Conservation (phyloP, 2,797 vertebrate genomes). For the Coregonus suidteri region DNA sequence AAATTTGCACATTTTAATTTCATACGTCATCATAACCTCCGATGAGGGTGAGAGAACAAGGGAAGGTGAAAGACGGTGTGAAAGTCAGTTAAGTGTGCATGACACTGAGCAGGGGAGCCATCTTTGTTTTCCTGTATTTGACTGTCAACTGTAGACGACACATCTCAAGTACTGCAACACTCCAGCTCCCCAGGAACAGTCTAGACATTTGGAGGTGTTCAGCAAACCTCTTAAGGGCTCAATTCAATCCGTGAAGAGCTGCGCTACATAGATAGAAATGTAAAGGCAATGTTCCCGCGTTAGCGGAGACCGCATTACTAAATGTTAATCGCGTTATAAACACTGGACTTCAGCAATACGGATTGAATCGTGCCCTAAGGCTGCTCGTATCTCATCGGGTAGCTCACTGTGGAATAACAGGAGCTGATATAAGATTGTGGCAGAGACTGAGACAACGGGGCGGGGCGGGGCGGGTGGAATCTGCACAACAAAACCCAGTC, state of each 20-base stretch:
- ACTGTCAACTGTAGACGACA: background rate
- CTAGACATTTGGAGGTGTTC: slow-evolving; percentile 3
- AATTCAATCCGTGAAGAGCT: too few relatives aligned
- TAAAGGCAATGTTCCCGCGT: too few relatives aligned
- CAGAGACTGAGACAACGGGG: background rate
- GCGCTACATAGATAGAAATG: too few relatives aligned
- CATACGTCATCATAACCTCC: background rate
- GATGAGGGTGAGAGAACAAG: background rate
- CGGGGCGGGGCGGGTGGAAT: too few relatives aligned
- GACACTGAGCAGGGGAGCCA: background rate
- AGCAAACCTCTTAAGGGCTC: background rate
- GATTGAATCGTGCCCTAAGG: background rate
- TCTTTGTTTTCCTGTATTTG: background rate
- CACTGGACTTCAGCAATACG: too few relatives aligned
- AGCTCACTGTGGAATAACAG: background rate
- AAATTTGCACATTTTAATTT: background rate
- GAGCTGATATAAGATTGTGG: background rate
- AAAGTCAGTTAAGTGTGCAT: background rate
- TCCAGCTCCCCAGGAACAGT: background rate
- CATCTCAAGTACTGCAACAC: background rate
- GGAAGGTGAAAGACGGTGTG: too few relatives aligned
- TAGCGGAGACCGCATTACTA: too few relatives aligned
- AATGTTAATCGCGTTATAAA: too few relatives aligned
- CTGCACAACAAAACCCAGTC: slow-evolving; percentile 24
- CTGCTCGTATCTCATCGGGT: background rate